These are phyloP conservation scores for Peromyscus attwateri DNA, from an alignment of 2,797 vertebrate genomes.

Conservation along the genomic window DNA sequence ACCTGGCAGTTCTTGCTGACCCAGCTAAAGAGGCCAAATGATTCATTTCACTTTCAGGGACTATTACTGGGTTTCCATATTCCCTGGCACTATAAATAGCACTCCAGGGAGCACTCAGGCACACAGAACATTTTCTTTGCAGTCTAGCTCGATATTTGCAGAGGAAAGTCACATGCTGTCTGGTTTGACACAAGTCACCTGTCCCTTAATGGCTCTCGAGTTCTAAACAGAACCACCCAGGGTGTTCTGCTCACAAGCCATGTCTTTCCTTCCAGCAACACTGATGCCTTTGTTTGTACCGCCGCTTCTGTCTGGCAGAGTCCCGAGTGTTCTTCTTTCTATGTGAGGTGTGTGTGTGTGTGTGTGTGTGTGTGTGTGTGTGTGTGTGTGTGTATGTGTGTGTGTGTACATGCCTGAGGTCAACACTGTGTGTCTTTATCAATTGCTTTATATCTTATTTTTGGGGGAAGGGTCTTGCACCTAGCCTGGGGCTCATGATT, in stretches of 20 bases:
- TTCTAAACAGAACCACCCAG: conserved; percentile 6
- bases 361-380: too few species aligned
- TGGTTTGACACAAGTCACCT: background rate
- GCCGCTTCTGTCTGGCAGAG: background rate
- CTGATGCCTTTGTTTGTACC: background rate
- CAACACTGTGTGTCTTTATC: background rate
- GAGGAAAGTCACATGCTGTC: conserved; percentile 42
- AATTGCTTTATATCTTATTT: background rate
- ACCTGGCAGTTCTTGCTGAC: conserved; percentile 58
- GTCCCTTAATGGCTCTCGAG: background rate
- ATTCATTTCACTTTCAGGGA: conserved; percentile 44
- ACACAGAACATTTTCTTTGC: conserved; percentile 56
- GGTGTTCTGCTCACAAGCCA: background rate
- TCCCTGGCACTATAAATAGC: conserved; percentile 67
- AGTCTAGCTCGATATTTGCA: conserved; percentile 22
- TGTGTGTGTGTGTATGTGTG: background rate
- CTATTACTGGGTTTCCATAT: conserved; percentile 25
- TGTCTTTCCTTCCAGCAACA: background rate
- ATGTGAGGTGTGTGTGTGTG: background rate
- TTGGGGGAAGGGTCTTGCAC: background rate
- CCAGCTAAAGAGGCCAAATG: conserved; percentile 55
- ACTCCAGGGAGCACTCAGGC: conserved; percentile 31
- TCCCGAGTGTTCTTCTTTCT: background rate
- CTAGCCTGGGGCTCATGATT: background rate
- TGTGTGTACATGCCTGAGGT: background rate